phyloP scores from a whole-genome alignment of 2,113 vertebrate genomes.

The Catharus fuscescens region DNA sequence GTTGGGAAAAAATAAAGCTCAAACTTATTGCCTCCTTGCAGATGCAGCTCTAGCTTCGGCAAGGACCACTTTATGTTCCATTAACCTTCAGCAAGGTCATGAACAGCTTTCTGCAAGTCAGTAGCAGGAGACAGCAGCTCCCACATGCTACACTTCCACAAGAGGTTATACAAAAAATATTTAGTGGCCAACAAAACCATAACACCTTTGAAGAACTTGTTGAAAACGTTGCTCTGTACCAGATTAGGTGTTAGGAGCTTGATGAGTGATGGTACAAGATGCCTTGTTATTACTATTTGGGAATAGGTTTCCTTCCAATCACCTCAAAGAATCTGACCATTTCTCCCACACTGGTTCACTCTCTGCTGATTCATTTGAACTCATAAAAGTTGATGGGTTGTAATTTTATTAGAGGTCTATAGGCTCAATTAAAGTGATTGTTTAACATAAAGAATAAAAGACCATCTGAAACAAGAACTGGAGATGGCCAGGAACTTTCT shows the following conservation, averaged over 20 bases:
- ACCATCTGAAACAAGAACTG: neutral
- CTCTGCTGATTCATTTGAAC: neutral
- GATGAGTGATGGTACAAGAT: neutral
- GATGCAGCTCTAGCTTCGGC: neutral
- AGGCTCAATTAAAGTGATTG: neutral
- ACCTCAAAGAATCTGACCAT: neutral
- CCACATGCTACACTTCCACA: neutral
- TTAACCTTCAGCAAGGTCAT: neutral
- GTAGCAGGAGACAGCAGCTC: neutral
- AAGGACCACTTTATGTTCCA: neutral
- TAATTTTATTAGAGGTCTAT: neutral
- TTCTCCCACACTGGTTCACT: neutral
- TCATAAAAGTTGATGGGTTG: neutral
- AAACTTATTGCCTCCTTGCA: neutral
- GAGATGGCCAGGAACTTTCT: neutral
- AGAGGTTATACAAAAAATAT: neutral
- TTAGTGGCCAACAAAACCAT: neutral
- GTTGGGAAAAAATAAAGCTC: neutral
- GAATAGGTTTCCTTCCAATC: neutral
- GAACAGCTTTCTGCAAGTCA: neutral
- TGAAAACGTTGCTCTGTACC: constrained; percentile 11
- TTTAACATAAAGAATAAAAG: neutral
- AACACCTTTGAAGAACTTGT: neutral
- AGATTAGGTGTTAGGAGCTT: neutral
- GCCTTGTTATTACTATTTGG: neutral